These are phyloP conservation scores for Synergus umbraculus DNA, from an alignment of 2,888 invertebrate genomes.

Conservation along the genomic window DNA sequence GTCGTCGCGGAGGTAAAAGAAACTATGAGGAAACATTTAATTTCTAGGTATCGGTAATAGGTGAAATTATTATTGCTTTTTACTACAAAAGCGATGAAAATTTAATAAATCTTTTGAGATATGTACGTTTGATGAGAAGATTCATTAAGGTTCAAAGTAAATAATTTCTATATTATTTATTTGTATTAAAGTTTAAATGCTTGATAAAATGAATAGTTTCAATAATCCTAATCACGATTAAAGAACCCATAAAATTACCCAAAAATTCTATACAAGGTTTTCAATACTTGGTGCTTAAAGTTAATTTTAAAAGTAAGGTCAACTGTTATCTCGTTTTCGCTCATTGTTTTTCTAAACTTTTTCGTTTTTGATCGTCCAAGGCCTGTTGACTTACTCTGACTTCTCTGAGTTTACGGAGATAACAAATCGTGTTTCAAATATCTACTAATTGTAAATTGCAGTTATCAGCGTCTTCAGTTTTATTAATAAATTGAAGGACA, in stretches of 20 bases:
- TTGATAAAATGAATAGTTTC: background rate
- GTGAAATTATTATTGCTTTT: too few relatives aligned
- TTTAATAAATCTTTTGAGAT: too few relatives aligned
- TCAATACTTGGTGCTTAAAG: background rate
- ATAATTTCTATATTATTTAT: background rate
- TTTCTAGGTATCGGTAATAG: background rate
- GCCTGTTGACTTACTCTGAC: conserved; percentile 22
- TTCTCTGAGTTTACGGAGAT: conserved; percentile 8
- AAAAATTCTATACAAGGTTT: background rate
- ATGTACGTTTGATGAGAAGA: too few relatives aligned
- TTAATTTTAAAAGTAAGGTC: conserved; percentile 30
- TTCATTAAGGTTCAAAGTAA: background rate
- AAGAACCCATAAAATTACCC: background rate
- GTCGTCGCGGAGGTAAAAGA: conserved; percentile 2
- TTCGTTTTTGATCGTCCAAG: conserved; percentile 26
- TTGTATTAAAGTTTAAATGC: background rate
- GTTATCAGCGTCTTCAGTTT: conserved; percentile 21
- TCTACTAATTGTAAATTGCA: conserved; percentile 6
- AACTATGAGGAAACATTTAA: background rate
- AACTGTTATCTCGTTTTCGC: conserved; percentile 19
- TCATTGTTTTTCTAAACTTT: conserved; percentile 13
- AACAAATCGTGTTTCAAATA: conserved; percentile 17
- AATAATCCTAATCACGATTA: background rate
- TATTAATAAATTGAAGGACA: conserved; percentile 22
- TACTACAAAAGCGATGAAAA: too few relatives aligned